Evolutionary conservation across 2,113 vertebrate genomes (phyloP).

Genomic region (Chaenogobius annularis): DNA sequence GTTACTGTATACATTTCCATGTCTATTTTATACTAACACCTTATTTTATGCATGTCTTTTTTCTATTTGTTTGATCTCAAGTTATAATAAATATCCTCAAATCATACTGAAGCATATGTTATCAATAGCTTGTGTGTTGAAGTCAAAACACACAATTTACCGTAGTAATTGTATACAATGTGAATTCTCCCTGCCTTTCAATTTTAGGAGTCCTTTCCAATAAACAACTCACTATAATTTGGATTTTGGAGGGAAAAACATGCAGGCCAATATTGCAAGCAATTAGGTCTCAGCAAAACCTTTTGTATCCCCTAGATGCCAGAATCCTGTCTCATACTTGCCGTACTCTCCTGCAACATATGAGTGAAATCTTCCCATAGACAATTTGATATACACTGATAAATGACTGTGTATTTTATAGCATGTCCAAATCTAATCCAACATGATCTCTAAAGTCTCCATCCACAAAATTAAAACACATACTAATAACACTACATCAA

Average conservation of each 20-base stretch:
- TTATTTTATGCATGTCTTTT: no score
- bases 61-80: no score
- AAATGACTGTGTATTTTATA: slow-evolving; percentile 1
- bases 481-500: slow-evolving; percentile 34
- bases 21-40: no score
- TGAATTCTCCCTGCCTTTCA: no score
- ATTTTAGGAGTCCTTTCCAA: no score
- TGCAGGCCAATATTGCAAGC: no score
- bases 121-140: no score
- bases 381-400: not conserved
- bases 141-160: no score
- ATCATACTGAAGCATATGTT: no score
- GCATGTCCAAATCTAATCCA: not conserved
- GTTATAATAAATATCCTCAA: no score
- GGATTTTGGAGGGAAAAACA: not conserved
- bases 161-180: no score
- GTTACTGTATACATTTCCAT: no score
- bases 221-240: not conserved
- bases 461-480: slow-evolving; percentile 12
- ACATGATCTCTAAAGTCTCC: not conserved
- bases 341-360: not conserved
- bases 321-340: not conserved
- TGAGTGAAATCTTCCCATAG: not conserved
- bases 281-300: not conserved
- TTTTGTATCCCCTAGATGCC: not conserved